Evolutionary conservation across 2,113 vertebrate species (phyloP), one percentile per base, ranked within the genome.

Genomic region (Ahaetulla prasina): DNA sequence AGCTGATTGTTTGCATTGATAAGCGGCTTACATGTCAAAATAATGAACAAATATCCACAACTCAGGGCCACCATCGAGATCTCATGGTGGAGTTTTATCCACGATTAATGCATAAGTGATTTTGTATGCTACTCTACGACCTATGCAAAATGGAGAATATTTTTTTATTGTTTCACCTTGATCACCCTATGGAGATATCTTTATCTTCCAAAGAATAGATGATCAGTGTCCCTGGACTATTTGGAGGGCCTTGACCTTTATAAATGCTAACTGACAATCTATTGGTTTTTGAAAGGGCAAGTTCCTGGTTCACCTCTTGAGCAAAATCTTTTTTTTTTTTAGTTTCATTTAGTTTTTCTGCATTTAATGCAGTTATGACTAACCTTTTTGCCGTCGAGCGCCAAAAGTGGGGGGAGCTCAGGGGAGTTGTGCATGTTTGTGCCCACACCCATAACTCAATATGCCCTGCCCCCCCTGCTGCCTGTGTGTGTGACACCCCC

Each of bases 211-310:
- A 12, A 27, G 39, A 89, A 92, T 87, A 85, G 52, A 87, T 89
- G 52, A 87, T 89, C 87, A 85, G 25, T 49, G 43, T 55, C 68
- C 30, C 87, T 89, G 50, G 87, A 14, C 60, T 89, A 88, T 39
- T 49, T 84, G 87, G 89, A 47, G 27, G 52, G 20, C 54, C 52
- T 89, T 89, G 91, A 27, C 91, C 68, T 92, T 92, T 92, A 85
- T 11, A 92, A 92, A 92, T 52, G 91, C 87, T 89, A 92, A 88
- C 87, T 92, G 91, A 92, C 91, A 92, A 89, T 89, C 63, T 45
- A 30, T 35, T 84, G 68, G 52, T 68, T 87, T 92, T 89, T 89
- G 63, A 92, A 92, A 89, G 87, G 68, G 87, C 91, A 92, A 89
- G 87, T 84, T 88, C 10, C 60, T 27, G 6, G 45, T 80, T 55